Base-by-base conservation (phyloP, 2,888 invertebrate genomes). In the Isotomurus palustris region DNA sequence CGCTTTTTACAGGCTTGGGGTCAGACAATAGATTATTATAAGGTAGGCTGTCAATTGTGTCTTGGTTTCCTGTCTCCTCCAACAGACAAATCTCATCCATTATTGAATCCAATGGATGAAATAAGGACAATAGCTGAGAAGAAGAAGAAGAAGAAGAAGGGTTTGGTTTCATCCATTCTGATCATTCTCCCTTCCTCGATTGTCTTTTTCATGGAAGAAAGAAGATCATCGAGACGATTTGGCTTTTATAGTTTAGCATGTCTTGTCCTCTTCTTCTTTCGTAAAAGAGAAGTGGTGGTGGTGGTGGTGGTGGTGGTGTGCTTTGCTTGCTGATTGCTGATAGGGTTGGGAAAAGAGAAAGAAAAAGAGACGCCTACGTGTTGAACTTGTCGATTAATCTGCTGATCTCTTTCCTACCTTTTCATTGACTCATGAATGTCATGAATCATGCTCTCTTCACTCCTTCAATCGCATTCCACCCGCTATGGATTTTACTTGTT, bases 371-470 rank as follows among this genome's bases (percentile, higher is more conserved):
- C 49, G 49, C 49, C 49, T 49, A 49, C 59, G 56, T 53, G 44
- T 44, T 44, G 50, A 50, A 50, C 50, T 50, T 43, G 28, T 38
- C 50, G 44, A 44, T 36, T 50, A 49, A 29, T 50, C 51, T 50
- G 27, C 36, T 51, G 36, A 38, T 45, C 57, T 57, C 57, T 47
- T 38, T 53, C 41, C 53, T 45, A 38, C 48, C 52, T 56, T 32
- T 53, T 52, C 56, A 62, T 58, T 59, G 58, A 62, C 53, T 53
- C 54, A 47, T 59, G 50, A 50, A 50, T 38, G 38, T 40, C 50
- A 50, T 50, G 59, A 59, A 59, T 62, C 58, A 62, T 62, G 58
- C 58, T 51, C 38, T 62, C 55, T 35, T 61, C 58, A 58, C 58
- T 53, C 56, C 38, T 27, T 53, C 53, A 47, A 56, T 44, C 45